Conservation (phyloP, 2,888 invertebrate species). For the Melinopterus prodromus region DNA sequence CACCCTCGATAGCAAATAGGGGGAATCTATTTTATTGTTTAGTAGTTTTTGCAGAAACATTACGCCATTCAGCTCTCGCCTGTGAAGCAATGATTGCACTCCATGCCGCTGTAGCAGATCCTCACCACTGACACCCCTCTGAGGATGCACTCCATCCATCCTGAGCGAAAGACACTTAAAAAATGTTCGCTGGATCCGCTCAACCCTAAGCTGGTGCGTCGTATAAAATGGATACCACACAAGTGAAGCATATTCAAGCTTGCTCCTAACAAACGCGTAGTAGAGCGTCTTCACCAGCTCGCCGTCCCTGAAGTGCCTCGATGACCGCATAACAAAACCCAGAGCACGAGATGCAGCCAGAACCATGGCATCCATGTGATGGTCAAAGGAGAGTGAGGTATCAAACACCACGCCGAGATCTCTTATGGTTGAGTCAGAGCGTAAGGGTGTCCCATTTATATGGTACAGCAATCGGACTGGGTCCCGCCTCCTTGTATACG, state of each 20-base stretch:
- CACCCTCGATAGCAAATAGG: no score
- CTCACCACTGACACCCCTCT: not conserved
- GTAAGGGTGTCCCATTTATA: not conserved
- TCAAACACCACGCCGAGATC: not conserved
- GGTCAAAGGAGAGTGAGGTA: not conserved
- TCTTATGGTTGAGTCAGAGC: not conserved
- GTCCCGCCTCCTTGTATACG: not conserved
- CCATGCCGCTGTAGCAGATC: not conserved
- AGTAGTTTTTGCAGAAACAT: no score
- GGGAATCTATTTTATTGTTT: no score
- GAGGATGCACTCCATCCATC: not conserved
- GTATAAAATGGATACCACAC: not conserved
- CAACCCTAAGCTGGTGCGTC: not conserved
- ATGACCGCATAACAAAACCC: not conserved
- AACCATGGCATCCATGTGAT: not conserved
- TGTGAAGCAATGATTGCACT: not conserved
- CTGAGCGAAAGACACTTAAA: not conserved
- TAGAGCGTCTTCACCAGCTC: not conserved
- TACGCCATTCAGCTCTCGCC: no score
- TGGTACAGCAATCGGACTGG: not conserved
- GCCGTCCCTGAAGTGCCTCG: not conserved
- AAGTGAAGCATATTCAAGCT: not conserved
- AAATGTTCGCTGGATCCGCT: not conserved
- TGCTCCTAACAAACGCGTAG: not conserved
- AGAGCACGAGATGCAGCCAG: not conserved